Base-by-base conservation (phyloP, 2,797 vertebrate species). In the Sebastolobus alascanus region DNA sequence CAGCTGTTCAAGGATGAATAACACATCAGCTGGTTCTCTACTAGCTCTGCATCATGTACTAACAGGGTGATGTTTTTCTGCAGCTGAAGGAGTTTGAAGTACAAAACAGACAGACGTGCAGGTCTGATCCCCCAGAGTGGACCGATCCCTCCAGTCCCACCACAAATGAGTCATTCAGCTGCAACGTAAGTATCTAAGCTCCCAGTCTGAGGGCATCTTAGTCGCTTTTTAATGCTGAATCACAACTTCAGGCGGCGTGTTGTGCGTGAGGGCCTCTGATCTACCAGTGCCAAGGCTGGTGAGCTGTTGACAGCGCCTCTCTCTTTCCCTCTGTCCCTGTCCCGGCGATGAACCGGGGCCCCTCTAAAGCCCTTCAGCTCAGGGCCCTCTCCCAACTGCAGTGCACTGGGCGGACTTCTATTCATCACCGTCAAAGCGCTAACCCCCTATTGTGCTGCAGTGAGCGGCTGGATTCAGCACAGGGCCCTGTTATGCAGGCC, bases 51-150 rank as follows among this genome's bases (percentile, higher is more conserved):
- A 8, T 59, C 25, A 12, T 75, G 37, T 52, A 63, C 70, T 71
- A 71, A 81, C 27, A 13, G 9, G 50, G 1, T 79, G 43, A 1
- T 84, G 31, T 63, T 75, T 61, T 68, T 76, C 84, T 81, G 80
- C 91, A 99, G 98, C 95, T 99, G 91, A 99, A 97, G 90, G 98
- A 99, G 76, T 98, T 98, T 40, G 97, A 99, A 92, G 93, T 92
- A 46, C 97, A 98, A 75, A 97, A 95, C 93, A 94, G 94, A 87
- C 96, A 97, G 13, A 93, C 93, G 0, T 91, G 92, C 46, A 73
- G 87, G 70, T 74, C 92, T 58, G 96, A 97, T 18, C 85, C 93
- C 55, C 37, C 95, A 12, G 97, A 97, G 86, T 96, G 95, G 94
- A 90, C 95, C 12, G 96, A 97, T 1, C 91, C 94, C 31, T 94